phyloP scores from a whole-genome alignment of 35 echinoderm and acorn worm genomes.

The Strongylocentrotus purpuratus region DNA sequence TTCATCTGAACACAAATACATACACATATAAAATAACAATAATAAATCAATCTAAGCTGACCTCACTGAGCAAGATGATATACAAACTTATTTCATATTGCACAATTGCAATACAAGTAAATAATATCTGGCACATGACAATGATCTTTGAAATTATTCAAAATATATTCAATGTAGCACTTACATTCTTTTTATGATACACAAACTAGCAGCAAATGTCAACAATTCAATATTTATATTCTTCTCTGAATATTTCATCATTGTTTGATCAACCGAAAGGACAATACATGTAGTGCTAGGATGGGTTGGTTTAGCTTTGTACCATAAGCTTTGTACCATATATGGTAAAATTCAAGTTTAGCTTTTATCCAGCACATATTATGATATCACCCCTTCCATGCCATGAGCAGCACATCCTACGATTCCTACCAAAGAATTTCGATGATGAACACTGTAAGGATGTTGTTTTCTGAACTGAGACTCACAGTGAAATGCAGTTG shows the following conservation, averaged over 20 bases:
- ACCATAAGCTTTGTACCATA: no score
- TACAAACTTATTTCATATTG: not conserved
- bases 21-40: not conserved
- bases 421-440: no score
- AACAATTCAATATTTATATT: not conserved
- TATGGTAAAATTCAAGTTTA: no score
- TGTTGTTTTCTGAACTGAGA: no score
- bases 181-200: not conserved
- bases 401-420: no score
- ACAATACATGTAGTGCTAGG: not conserved
- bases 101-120: not conserved
- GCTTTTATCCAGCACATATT: no score
- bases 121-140: not conserved
- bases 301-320: no score
- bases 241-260: not conserved
- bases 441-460: no score
- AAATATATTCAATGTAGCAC: not conserved
- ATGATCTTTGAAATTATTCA: not conserved
- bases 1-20: not conserved
- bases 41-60: not conserved
- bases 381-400: no score
- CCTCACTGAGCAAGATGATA: not conserved
- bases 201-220: not conserved
- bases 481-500: no score
- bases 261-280: not conserved